phyloP scores from a whole-genome alignment of 2,113 vertebrate species.

The Gymnobelideus leadbeateri region DNA sequence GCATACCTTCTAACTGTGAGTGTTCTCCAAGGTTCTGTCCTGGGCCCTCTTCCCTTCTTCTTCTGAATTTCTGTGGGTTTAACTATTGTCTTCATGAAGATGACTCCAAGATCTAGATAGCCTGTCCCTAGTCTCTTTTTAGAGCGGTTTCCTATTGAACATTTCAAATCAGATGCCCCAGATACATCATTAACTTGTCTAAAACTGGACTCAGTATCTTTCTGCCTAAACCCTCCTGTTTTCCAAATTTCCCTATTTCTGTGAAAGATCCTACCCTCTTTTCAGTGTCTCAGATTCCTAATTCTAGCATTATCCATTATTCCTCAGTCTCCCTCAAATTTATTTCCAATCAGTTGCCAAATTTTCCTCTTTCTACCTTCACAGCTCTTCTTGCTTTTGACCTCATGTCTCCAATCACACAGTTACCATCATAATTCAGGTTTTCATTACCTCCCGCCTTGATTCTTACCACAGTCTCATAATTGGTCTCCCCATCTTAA shows the following conservation, averaged over 20 bases:
- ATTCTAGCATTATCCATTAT: not conserved
- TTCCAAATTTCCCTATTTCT: not conserved
- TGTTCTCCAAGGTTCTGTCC: not conserved
- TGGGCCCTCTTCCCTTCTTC: not conserved
- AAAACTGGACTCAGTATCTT: not conserved
- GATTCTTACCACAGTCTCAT: not conserved
- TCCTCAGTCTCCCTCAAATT: not conserved
- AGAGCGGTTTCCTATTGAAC: not conserved
- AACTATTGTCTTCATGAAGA: not conserved
- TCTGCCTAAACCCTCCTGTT: not conserved
- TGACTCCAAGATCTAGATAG: not conserved
- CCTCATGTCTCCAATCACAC: not conserved
- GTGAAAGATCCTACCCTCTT: not conserved
- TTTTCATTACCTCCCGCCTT: not conserved
- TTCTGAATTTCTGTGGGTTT: not conserved
- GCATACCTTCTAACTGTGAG: not conserved
- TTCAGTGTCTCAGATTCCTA: not conserved
- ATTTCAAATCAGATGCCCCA: not conserved
- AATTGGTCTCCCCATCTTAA: not conserved
- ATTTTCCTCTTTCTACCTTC: not conserved
- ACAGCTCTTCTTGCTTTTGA: not conserved
- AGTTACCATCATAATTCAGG: not conserved
- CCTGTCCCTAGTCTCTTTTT: not conserved
- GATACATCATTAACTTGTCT: not conserved
- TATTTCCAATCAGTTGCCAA: not conserved